Evolutionary conservation across 1,140 invertebrate species (phyloP).

Genomic region (Drosophila repletoides): DNA sequence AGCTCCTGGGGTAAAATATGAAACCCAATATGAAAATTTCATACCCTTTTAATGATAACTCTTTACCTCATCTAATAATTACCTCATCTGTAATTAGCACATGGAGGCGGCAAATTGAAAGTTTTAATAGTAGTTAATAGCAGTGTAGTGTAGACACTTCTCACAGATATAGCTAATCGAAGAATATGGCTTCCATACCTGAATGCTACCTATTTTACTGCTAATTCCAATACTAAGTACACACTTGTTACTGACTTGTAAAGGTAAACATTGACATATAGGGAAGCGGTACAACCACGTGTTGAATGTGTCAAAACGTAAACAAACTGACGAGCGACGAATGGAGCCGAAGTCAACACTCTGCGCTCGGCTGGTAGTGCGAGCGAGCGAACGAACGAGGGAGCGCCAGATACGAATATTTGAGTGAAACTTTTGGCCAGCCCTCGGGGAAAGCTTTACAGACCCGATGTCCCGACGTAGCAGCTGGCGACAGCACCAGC

Average conservation of each 20-base stretch:
- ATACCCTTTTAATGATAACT: too few species aligned
- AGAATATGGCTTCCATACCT: not conserved
- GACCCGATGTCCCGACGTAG: constrained; percentile 8
- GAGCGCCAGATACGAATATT: constrained; percentile 47
- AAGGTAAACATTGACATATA: constrained; percentile 22
- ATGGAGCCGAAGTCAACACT: constrained; percentile 21
- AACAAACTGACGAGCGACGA: constrained; percentile 58
- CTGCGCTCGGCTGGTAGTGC: constrained; percentile 3
- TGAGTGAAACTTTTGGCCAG: constrained; percentile 60
- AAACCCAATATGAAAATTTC: too few species aligned
- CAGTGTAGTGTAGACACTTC: too few species aligned
- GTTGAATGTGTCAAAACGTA: constrained; percentile 57
- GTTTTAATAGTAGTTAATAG: too few species aligned
- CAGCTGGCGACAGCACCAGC: not conserved
- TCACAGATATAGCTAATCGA: not conserved
- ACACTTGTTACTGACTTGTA: not conserved
- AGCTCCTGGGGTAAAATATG: too few species aligned
- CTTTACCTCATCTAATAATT: too few species aligned
- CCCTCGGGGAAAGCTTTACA: constrained; percentile 52
- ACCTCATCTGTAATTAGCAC: too few species aligned
- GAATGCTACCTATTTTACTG: not conserved
- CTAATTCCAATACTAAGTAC: too few species aligned
- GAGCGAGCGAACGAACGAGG: constrained; percentile 25
- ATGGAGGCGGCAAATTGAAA: too few species aligned
- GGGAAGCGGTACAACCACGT: constrained; percentile 36